phyloP scores from a whole-genome alignment of 2,888 invertebrate genomes.

The Masnerella sp. region DNA sequence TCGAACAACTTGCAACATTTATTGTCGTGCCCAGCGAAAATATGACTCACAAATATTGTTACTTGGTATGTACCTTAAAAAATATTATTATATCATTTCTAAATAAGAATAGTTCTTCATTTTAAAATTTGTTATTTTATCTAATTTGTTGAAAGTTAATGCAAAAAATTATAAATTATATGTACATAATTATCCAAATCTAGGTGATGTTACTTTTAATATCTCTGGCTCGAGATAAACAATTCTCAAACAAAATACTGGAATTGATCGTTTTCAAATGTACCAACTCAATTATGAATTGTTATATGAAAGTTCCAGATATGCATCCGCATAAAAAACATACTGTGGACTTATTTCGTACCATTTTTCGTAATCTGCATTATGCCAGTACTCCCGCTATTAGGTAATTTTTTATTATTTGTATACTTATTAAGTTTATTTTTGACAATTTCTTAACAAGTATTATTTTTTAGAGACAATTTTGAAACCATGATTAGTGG shows the following conservation, averaged over 20 bases:
- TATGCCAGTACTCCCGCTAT: slow-evolving; percentile 65
- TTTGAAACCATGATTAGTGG: slow-evolving; percentile 31
- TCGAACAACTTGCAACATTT: slow-evolving; percentile 69
- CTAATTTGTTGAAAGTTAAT: too few species aligned
- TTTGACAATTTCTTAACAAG: not conserved
- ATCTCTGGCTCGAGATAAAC: slow-evolving; percentile 66
- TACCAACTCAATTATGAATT: slow-evolving; percentile 66
- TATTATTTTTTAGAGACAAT: slow-evolving; percentile 62
- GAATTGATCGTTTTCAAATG: slow-evolving; percentile 69
- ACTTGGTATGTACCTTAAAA: slow-evolving; percentile 66
- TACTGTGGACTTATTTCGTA: slow-evolving; percentile 68
- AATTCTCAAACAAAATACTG: slow-evolving; percentile 62
- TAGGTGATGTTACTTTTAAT: slow-evolving; percentile 71
- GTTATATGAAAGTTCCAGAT: slow-evolving; percentile 72
- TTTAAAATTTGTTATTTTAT: too few species aligned
- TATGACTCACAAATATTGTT: slow-evolving; percentile 70
- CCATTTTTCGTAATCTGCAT: slow-evolving; percentile 65
- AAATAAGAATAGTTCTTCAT: too few species aligned
- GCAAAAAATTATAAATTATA: too few species aligned
- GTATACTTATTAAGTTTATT: slow-evolving; percentile 9
- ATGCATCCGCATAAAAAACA: slow-evolving; percentile 72
- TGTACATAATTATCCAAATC: slow-evolving; percentile 12
- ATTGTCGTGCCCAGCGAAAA: slow-evolving; percentile 67
- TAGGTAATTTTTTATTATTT: slow-evolving; percentile 61
- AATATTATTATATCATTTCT: not conserved